Evolutionary conservation across 2,797 vertebrate genomes (phyloP), one percentile per base, ranked within the genome.

Genomic region (Pteronotus mesoamericanus): DNA sequence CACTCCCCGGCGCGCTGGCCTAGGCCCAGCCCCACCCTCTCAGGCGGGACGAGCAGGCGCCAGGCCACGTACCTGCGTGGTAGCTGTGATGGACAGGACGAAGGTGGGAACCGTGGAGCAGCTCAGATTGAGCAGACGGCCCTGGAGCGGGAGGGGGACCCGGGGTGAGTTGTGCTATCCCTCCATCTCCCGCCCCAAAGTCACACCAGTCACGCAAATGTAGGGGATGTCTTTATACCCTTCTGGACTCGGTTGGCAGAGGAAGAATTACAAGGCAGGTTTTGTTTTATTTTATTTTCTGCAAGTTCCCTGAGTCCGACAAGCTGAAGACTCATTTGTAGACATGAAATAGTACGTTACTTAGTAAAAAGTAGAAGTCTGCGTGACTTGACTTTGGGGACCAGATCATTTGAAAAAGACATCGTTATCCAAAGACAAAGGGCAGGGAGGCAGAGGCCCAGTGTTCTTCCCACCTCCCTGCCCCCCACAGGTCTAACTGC

Each of bases 81-180:
- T 99, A 83, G 99, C 99, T 3, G 99, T 99, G 98, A 99, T 99
- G 96, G 99, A 99, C 96, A 99, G 98, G 39, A 99, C 99, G 95
- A 99, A 99, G 14, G 99, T 99, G 91, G 99, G 99, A 91, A 99
- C 99, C 0, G 99, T 99, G 97, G 99, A 99, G 98, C 99, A 99
- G 98, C 99, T 99, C 97, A 99, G 98, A 97, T 99, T 99, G 93
- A 99, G 98, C 57, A 99, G 99, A 57, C 99, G 99, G 48, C 99
- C 99, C 99, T 99, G 97, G 92, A 68, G 94, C 71, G 71, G 95
- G 18, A 89, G 80, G 96, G 48, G 66, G 53, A 89, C 3, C 42
- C 44, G 48, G 5, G 21, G 14, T 97, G 74, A 96, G 83, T 7
- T 29, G 10, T 24, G 32, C 22, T 82, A 29, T 26, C 18, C 66